Percentiles rank a stretch among this genome's conserved stretches.
phyloP scores from a whole-genome alignment of 2,888 invertebrate species.

The Perizoma affinitatum region DNA sequence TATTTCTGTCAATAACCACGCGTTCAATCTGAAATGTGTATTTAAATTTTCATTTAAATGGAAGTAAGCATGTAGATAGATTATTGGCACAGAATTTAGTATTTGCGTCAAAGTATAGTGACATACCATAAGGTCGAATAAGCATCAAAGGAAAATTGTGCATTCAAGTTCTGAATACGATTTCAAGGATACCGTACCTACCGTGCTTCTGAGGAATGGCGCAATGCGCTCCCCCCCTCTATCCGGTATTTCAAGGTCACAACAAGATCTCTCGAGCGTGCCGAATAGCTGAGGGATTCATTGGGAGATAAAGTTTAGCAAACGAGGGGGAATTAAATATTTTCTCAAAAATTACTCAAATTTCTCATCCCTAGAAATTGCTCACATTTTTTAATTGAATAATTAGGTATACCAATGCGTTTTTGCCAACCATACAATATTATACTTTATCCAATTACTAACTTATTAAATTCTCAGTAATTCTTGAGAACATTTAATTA shows the following conservation, averaged over 20 bases:
- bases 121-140: conserved; percentile 1
- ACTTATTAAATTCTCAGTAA: neutral
- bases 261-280: conserved; percentile 46
- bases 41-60: no score
- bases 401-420: neutral
- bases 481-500: neutral
- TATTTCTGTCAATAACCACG: neutral
- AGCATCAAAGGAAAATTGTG: neutral
- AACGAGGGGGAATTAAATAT: conserved; percentile 7
- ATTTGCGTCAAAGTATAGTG: neutral
- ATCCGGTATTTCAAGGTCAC: conserved; percentile 63
- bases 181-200: conserved; percentile 57
- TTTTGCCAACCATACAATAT: neutral
- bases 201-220: conserved; percentile 49
- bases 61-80: neutral
- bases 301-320: no score
- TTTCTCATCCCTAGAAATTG: neutral
- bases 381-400: neutral
- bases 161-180: conserved; percentile 9
- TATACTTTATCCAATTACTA: no score
- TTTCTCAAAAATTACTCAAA: conserved; percentile 6
- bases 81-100: neutral
- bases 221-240: conserved; percentile 63
- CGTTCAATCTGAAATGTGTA: no score
- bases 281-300: conserved; percentile 23